Percentiles rank a stretch among this genome's conserved stretches.
phyloP scores from a whole-genome alignment of 2,888 invertebrate species.

The Acanthosepion pharaonis region DNA sequence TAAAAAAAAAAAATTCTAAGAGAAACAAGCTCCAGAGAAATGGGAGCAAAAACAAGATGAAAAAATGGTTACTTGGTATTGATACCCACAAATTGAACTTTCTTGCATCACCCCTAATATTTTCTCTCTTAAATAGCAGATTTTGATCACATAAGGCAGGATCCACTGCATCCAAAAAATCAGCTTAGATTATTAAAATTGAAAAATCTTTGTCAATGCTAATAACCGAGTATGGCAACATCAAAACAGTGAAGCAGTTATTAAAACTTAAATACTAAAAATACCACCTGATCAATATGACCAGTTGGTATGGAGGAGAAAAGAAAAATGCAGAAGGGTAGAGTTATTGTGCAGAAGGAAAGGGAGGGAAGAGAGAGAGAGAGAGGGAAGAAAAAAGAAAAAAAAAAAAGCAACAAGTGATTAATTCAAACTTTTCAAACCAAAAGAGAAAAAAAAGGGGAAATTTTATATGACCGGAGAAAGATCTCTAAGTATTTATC shows the following conservation, averaged over 20 bases:
- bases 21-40: neutral
- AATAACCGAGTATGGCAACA: neutral
- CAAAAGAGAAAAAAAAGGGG: neutral
- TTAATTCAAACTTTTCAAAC: neutral
- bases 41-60: neutral
- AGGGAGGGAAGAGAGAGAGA: too few relatives aligned
- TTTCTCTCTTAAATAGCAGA: neutral
- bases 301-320: too few relatives aligned
- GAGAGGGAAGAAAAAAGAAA: neutral
- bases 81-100: neutral
- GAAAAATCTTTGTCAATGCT: neutral
- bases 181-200: neutral
- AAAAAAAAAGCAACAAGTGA: neutral
- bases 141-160: neutral
- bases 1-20: accelerated
- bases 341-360: neutral
- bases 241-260: neutral
- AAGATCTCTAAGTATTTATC: neutral
- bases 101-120: neutral
- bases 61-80: neutral
- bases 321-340: neutral
- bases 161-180: neutral
- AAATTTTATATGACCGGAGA: neutral
- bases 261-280: neutral
- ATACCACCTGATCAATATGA: neutral